These are phyloP conservation scores for Brenthis ino DNA, from an alignment of 2,888 invertebrate species.

Conservation along the genomic window DNA sequence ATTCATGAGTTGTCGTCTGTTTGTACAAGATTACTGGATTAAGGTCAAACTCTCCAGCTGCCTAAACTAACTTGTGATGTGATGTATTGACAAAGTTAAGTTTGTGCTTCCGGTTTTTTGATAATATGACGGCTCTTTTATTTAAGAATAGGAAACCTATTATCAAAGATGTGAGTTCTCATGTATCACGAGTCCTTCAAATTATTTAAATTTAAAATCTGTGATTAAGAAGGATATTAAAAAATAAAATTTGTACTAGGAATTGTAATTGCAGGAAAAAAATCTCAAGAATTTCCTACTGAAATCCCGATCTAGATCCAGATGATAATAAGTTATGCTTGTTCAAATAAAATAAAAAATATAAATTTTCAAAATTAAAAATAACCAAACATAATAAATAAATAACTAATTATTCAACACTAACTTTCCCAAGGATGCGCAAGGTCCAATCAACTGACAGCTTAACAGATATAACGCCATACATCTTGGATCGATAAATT, in stretches of 20 bases:
- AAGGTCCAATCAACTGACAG: slow-evolving; percentile 29
- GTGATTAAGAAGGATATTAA: too few relatives aligned
- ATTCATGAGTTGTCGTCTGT: slow-evolving; percentile 13
- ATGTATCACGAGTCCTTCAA: too few relatives aligned
- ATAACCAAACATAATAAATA: slow-evolving; percentile 1
- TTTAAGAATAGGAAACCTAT: slow-evolving; percentile 1
- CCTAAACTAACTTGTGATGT: slow-evolving; percentile 11
- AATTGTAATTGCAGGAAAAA: too few relatives aligned
- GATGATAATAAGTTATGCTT: neutral
- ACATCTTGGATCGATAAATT: slow-evolving; percentile 24
- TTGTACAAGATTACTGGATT: slow-evolving; percentile 36
- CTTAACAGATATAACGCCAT: slow-evolving; percentile 19
- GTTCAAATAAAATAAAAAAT: too few relatives aligned
- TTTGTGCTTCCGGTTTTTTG: slow-evolving; percentile 10
- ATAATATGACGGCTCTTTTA: neutral
- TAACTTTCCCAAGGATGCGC: slow-evolving; percentile 33
- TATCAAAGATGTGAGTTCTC: neutral
- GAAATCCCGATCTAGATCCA: neutral
- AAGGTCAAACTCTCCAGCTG: slow-evolving; percentile 32
- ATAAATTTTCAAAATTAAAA: neutral
- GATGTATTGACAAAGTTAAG: slow-evolving; percentile 23
- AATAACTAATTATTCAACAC: slow-evolving; percentile 5
- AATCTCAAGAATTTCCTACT: too few relatives aligned
- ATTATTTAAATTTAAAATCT: neutral
- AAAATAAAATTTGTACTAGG: too few relatives aligned